phyloP scores from a whole-genome alignment of 2,888 invertebrate genomes.

The Junonia oenone region DNA sequence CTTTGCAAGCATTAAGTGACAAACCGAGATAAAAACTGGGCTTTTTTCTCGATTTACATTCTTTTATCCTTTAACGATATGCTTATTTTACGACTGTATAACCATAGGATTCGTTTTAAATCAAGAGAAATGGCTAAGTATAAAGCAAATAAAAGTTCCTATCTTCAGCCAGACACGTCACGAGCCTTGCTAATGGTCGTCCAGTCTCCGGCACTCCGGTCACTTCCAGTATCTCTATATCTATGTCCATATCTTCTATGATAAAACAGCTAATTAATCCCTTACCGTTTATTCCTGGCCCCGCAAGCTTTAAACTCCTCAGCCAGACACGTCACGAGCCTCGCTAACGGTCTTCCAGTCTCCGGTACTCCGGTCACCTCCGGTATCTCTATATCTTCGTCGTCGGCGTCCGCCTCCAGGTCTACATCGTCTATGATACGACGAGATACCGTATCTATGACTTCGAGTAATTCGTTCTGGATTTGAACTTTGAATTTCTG shows the following conservation, averaged over 20 bases:
- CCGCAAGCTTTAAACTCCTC: slow-evolving; percentile 65
- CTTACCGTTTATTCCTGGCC: slow-evolving; percentile 58
- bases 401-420: slow-evolving; percentile 51
- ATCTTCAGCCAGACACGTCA: slow-evolving; percentile 58
- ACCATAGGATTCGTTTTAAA: too few species aligned
- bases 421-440: slow-evolving; percentile 83
- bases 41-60: too few species aligned
- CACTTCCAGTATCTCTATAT: slow-evolving; percentile 38
- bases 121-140: too few species aligned
- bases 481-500: slow-evolving; percentile 90
- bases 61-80: too few species aligned
- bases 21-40: too few species aligned
- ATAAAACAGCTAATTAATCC: slow-evolving; percentile 79
- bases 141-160: too few species aligned
- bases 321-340: slow-evolving; percentile 50
- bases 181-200: slow-evolving; percentile 54
- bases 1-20: too few species aligned
- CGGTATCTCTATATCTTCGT: slow-evolving; percentile 41
- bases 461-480: slow-evolving; percentile 88
- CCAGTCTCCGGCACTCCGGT: slow-evolving; percentile 55
- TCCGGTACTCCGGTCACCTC: slow-evolving; percentile 49
- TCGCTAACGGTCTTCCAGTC: slow-evolving; percentile 57
- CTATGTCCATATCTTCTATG: slow-evolving; percentile 76
- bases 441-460: slow-evolving; percentile 89
- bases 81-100: too few species aligned